Evolutionary conservation across 1,140 invertebrate genomes (phyloP).

Genomic region (Magallana ariakensis): DNA sequence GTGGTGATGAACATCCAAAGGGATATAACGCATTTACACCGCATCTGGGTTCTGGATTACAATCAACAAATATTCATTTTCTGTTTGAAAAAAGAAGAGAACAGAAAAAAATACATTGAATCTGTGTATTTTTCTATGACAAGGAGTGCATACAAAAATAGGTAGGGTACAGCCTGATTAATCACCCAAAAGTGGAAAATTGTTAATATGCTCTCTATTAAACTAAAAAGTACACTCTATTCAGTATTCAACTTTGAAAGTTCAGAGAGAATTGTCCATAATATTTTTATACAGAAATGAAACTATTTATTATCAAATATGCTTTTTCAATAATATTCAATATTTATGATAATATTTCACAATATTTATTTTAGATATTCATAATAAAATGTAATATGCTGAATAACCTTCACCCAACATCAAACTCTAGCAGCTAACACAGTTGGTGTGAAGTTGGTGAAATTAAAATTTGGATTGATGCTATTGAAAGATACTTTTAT

Average conservation of each 20-base stretch:
- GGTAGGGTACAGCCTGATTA: background rate
- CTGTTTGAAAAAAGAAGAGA: constrained; percentile 61
- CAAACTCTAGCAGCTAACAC: background rate
- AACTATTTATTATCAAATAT: no score
- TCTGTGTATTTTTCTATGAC: background rate
- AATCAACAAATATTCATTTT: constrained; percentile 76
- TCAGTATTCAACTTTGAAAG: background rate
- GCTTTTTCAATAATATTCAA: no score
- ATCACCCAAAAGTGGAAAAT: constrained; percentile 1
- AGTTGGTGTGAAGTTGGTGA: no score
- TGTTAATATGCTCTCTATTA: constrained; percentile 15
- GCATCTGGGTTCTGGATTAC: constrained; percentile 74
- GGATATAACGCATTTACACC: constrained; percentile 48
- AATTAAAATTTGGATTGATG: no score
- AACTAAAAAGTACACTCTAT: background rate
- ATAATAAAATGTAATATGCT: background rate
- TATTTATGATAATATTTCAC: no score
- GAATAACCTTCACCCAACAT: constrained; percentile 3
- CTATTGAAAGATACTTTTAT: no score
- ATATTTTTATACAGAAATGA: no score
- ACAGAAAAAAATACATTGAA: constrained; percentile 42
- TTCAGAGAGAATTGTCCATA: no score
- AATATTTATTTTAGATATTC: background rate
- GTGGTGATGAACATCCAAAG: constrained; percentile 26
- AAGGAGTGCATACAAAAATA: background rate